Conservation (phyloP, 2,797 vertebrate genomes). For the Typhlichthys subterraneus region DNA sequence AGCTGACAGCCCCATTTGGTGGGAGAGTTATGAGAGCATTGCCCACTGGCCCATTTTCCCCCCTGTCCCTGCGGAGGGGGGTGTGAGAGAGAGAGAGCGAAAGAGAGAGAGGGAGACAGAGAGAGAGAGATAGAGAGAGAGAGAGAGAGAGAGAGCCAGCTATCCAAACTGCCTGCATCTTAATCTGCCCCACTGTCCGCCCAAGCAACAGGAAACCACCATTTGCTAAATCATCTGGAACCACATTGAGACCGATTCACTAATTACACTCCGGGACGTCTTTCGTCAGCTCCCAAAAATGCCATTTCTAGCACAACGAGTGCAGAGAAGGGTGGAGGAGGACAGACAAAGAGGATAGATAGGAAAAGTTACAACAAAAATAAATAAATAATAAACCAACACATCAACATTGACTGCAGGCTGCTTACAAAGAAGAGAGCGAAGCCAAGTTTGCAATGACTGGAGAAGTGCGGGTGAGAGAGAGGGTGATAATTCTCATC, state of each 20-base stretch:
- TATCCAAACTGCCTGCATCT: constrained; percentile 74
- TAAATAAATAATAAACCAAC: constrained; percentile 34
- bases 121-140: neutral
- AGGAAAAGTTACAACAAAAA: constrained; percentile 26
- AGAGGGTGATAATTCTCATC: constrained; percentile 42
- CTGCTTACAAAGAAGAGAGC: constrained; percentile 28
- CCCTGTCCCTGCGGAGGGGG: constrained; percentile 57
- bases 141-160: constrained; percentile 54
- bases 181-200: constrained; percentile 75
- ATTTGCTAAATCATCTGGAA: constrained; percentile 83
- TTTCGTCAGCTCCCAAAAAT: constrained; percentile 75
- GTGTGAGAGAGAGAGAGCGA: neutral
- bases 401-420: constrained; percentile 43
- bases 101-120: neutral
- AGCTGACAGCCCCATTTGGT: constrained; percentile 82
- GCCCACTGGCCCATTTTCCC: constrained; percentile 72
- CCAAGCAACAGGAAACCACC: constrained; percentile 78
- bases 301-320: constrained; percentile 67
- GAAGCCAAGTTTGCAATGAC: constrained; percentile 39
- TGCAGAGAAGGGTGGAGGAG: constrained; percentile 9
- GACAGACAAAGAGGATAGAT: constrained; percentile 27
- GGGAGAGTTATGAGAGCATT: constrained; percentile 78
- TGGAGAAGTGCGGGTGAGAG: constrained; percentile 10
- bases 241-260: constrained; percentile 76
- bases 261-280: constrained; percentile 76